A percentile compares a stretch with the other conserved stretches of the same genome.
Conservation (phyloP, 2,888 invertebrate species). For the Masnerella sp. region DNA sequence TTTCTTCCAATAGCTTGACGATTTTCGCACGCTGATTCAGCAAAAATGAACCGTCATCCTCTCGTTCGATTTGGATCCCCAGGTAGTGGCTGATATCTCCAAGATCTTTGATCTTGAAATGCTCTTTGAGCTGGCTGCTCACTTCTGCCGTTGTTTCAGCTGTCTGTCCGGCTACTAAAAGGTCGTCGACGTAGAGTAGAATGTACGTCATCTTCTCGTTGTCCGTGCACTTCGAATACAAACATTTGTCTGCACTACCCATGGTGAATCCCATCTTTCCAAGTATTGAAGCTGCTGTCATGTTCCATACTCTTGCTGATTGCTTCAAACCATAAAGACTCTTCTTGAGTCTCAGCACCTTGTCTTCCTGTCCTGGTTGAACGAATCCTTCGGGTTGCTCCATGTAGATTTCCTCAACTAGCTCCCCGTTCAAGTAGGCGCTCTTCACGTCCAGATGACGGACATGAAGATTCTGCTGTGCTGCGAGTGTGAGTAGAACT, state of each 20-base stretch:
- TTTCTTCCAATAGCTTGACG: constrained; percentile 22
- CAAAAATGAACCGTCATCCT: constrained; percentile 36
- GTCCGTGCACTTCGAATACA: background rate
- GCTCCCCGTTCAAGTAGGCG: constrained; percentile 34
- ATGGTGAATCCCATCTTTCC: background rate
- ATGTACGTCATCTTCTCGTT: constrained; percentile 20
- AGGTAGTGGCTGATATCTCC: constrained; percentile 42
- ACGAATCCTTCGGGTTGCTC: constrained; percentile 53
- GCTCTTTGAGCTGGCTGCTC: background rate
- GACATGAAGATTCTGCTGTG: constrained; percentile 35
- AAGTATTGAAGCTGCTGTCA: background rate
- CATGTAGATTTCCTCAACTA: constrained; percentile 55
- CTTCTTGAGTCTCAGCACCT: constrained; percentile 46
- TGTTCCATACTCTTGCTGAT: constrained; percentile 17
- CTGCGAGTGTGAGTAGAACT: constrained; percentile 57
- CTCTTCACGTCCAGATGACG: constrained; percentile 54
- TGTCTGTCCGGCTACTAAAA: constrained; percentile 34
- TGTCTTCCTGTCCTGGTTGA: constrained; percentile 18
- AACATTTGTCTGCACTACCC: constrained; percentile 15
- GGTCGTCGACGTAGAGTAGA: constrained; percentile 57
- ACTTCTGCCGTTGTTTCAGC: constrained; percentile 19
- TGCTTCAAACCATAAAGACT: constrained; percentile 17
- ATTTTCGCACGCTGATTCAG: constrained; percentile 50
- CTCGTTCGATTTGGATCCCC: constrained; percentile 36
- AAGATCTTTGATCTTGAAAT: constrained; percentile 54